phyloP scores from a whole-genome alignment of 2,113 vertebrate genomes.

The Phrynosoma blainvillii region DNA sequence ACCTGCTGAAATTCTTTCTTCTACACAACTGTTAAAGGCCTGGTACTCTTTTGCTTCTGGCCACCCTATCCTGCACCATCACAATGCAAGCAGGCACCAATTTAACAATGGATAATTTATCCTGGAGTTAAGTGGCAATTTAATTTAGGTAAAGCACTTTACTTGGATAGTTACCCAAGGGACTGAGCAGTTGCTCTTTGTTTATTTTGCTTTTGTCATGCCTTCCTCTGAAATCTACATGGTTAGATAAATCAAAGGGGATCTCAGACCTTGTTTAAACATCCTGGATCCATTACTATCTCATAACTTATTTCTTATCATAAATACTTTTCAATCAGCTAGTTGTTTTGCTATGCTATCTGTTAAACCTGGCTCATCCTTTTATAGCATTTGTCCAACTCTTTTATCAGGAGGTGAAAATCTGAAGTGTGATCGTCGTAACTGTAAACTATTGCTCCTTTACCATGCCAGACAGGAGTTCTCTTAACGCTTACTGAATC shows the following conservation, averaged over 20 bases:
- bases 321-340: slow-evolving; percentile 17
- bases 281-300: slow-evolving; percentile 35
- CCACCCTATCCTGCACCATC: background rate
- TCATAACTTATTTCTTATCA: slow-evolving; percentile 25
- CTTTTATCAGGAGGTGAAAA: slow-evolving; percentile 1
- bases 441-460: background rate
- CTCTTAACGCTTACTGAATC: background rate
- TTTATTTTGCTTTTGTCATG: slow-evolving; percentile 69
- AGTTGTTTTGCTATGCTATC: background rate
- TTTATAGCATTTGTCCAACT: background rate
- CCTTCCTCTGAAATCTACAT: slow-evolving; percentile 67
- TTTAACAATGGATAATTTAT: background rate
- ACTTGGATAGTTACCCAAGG: background rate
- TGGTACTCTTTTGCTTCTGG: background rate
- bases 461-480: background rate
- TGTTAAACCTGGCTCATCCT: background rate
- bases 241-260: background rate
- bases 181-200: slow-evolving; percentile 43
- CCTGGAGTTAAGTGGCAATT: background rate
- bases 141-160: background rate
- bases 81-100: too few relatives aligned
- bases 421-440: slow-evolving; percentile 1
- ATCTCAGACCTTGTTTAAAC: slow-evolving; percentile 26
- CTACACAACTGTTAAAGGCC: background rate
- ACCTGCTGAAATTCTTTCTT: too few relatives aligned